These are phyloP conservation scores for Strix aluco DNA, from an alignment of 2,113 vertebrate genomes.

Conservation along the genomic window DNA sequence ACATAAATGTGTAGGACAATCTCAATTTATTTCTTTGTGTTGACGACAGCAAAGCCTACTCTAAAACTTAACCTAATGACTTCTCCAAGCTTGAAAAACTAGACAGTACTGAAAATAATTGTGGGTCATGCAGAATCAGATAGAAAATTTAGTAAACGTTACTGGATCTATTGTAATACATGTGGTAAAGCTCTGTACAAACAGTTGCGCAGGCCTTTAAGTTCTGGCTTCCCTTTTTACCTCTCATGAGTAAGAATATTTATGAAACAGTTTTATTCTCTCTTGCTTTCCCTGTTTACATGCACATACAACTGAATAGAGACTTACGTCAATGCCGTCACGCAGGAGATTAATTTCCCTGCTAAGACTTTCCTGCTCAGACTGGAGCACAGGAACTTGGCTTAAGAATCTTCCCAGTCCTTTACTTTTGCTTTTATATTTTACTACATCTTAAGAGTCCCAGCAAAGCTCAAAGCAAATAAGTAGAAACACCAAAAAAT, in stretches of 20 bases:
- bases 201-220: neutral
- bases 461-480: neutral
- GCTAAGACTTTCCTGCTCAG: slow-evolving; percentile 6
- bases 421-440: neutral
- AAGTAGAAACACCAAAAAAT: neutral
- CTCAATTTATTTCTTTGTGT: slow-evolving; percentile 10
- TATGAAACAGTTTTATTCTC: slow-evolving; percentile 7
- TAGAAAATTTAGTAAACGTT: slow-evolving; percentile 4
- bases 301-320: neutral
- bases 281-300: slow-evolving; percentile 39
- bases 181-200: neutral
- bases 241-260: neutral
- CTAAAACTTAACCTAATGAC: slow-evolving; percentile 61
- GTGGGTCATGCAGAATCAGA: slow-evolving; percentile 54
- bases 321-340: neutral
- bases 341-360: slow-evolving; percentile 25
- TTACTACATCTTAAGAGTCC: neutral
- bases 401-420: neutral
- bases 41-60: slow-evolving; percentile 54
- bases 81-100: slow-evolving; percentile 51
- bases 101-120: slow-evolving; percentile 23
- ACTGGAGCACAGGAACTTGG: neutral
- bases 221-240: neutral
- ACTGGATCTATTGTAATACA: neutral
- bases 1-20: slow-evolving; percentile 11